Percentiles rank a stretch among this genome's conserved stretches.
Conservation (phyloP, 2,888 invertebrate species). For the Andrena bicolor region DNA sequence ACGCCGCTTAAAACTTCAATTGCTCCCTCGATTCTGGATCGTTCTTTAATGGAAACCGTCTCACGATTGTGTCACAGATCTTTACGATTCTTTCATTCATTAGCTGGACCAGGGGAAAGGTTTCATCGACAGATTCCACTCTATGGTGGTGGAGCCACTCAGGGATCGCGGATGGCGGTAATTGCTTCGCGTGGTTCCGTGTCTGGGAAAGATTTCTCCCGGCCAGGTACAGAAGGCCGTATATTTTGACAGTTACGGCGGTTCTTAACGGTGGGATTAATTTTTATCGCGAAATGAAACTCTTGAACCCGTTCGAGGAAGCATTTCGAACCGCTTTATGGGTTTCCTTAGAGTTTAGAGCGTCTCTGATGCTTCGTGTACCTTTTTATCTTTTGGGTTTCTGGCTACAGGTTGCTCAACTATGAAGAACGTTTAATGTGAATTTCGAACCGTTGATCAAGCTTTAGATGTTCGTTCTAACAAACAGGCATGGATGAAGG, state of each 20-base stretch:
- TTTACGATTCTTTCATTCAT: conserved; percentile 42
- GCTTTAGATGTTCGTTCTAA: not conserved
- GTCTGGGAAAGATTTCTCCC: conserved; percentile 55
- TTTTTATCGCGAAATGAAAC: conserved; percentile 80
- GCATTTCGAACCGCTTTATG: conserved; percentile 73
- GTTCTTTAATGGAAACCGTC: conserved; percentile 18
- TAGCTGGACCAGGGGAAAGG: conserved; percentile 4
- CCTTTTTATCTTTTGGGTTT: not conserved
- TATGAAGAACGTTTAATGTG: not conserved
- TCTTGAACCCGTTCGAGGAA: conserved; percentile 60
- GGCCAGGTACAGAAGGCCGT: conserved; percentile 69
- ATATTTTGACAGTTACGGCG: conserved; percentile 79
- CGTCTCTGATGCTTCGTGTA: conserved; percentile 8
- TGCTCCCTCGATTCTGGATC: conserved; percentile 22
- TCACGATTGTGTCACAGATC: conserved; percentile 24
- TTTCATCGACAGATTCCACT: conserved; percentile 24
- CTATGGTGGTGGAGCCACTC: not conserved
- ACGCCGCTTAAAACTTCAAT: conserved; percentile 45
- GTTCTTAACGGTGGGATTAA: conserved; percentile 81
- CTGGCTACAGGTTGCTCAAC: not conserved
- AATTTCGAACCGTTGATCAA: not conserved
- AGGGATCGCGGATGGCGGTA: conserved; percentile 27
- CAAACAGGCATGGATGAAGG: not conserved
- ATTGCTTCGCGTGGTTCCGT: conserved; percentile 49
- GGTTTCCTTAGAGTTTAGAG: conserved; percentile 37